Conservation (phyloP, 30 jellyfish, hydroid and myxozoan species). For the Chrysaora quinquecirrha region DNA sequence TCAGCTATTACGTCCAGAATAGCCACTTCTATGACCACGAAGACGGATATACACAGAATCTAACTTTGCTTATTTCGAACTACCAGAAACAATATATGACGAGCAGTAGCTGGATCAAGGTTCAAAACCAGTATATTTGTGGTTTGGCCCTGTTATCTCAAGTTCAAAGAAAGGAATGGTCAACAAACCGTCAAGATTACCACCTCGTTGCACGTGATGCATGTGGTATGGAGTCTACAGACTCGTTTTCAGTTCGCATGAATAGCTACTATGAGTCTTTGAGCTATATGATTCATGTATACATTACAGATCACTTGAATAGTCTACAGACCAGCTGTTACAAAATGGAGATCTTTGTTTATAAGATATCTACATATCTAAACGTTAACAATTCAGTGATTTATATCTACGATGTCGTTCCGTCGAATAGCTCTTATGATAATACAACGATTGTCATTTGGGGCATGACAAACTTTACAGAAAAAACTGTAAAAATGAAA, state of each 20-base stretch:
- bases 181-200: constrained; percentile 6
- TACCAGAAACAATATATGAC: constrained; percentile 1
- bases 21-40: constrained; percentile 79
- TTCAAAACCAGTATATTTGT: constrained; percentile 43
- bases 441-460: constrained; percentile 48
- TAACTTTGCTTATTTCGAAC: constrained; percentile 43
- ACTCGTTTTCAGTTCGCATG: constrained; percentile 37
- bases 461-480: constrained; percentile 57
- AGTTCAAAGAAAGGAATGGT: constrained; percentile 30
- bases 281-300: constrained; percentile 31
- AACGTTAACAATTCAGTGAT: constrained; percentile 20
- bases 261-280: constrained; percentile 3
- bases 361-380: constrained; percentile 34
- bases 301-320: constrained; percentile 22
- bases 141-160: constrained; percentile 57
- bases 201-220: constrained; percentile 61
- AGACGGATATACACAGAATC: constrained; percentile 85
- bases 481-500: constrained; percentile 34
- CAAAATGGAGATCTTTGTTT: constrained; percentile 33
- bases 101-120: constrained; percentile 35
- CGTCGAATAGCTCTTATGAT: not conserved
- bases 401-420: constrained; percentile 30
- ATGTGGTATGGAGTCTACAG: constrained; percentile 47
- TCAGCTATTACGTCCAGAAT: constrained; percentile 29
- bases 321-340: constrained; percentile 27